Evolutionary conservation across 1,140 invertebrate genomes (phyloP), one percentile per base, ranked within the genome.

Genomic region (Globodera ellingtonae): DNA sequence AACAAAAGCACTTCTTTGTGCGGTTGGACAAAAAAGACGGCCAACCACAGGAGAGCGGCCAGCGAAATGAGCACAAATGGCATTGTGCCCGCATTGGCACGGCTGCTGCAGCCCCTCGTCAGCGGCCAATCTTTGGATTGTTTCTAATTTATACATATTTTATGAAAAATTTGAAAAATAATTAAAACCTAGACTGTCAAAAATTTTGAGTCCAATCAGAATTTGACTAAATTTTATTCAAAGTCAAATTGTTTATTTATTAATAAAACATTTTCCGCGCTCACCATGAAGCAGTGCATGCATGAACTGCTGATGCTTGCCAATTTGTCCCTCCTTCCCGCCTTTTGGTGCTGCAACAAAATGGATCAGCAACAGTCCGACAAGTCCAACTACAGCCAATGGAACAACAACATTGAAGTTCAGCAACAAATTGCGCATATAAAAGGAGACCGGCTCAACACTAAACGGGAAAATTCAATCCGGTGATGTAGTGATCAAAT

Each of bases 401-500:
- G 93, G 79, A 85, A 94, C 97, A 70, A 94, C 92, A 84, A 98
- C 91, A 90, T 99, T 99, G 88, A 97, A 98, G 91, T 99, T 99
- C 2, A 99, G 91, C 88, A 98, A 93, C 75, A 95, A 94, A 92
- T 99, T 99, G 13, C 95, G 90, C 69, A 98, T 91, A 90, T 99
- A 99, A 91, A 93, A 99, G 52, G 93, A 93, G 89, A 94, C 93
- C 0, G 95, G 95, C 89, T 98, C 97, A 46, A 89, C 89, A 44
- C 62, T 77, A 3, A 69, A 62, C 67, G 35, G 35, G 35, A 35
- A 35, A 35, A 35, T 35, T 35, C 35, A 35, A 35, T 35, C 35
- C 35, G 35, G 35, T 35, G 35, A 35, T 35, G 24, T 24, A 35
- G 35, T 35, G 35, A 35, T 35, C 35, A 2, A 35, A 35, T 35